phyloP scores from a whole-genome alignment of 2,113 vertebrate genomes.

The Pterocles burchelli region DNA sequence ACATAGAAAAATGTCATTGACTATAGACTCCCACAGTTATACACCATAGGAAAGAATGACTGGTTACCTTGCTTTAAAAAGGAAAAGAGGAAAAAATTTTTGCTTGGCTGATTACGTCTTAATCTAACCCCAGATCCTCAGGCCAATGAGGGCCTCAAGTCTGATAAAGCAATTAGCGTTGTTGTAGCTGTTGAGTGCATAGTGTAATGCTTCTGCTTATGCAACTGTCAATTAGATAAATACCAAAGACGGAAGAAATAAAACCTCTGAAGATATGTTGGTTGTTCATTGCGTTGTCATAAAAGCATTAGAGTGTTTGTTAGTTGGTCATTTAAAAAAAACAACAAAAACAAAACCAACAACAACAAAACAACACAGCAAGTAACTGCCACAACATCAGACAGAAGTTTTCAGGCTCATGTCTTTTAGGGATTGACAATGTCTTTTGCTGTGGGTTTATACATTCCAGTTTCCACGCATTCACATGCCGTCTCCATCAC shows the following conservation, averaged over 20 bases:
- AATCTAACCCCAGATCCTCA: neutral
- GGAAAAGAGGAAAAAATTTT: neutral
- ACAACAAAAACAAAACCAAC: neutral
- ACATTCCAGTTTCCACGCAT: neutral
- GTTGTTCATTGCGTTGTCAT: neutral
- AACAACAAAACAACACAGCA: neutral
- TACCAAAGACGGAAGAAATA: neutral
- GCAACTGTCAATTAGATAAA: neutral
- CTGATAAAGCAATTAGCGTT: neutral
- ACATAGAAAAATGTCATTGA: neutral
- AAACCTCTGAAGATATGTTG: neutral
- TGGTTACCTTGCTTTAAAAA: neutral
- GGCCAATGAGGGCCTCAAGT: neutral
- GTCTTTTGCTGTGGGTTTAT: neutral
- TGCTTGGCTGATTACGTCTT: neutral
- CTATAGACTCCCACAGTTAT: neutral
- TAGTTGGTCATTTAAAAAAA: neutral
- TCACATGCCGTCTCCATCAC: neutral
- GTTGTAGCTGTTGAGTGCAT: neutral
- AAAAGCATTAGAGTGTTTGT: neutral
- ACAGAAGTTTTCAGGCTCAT: neutral
- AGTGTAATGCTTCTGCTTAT: neutral
- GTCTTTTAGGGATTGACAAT: neutral
- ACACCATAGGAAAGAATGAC: neutral
- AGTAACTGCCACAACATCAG: neutral